Percentiles rank a stretch among this genome's conserved stretches.
These are phyloP conservation scores for Bombus terrestris DNA, from an alignment of 1,140 invertebrate species.

Conservation along the genomic window DNA sequence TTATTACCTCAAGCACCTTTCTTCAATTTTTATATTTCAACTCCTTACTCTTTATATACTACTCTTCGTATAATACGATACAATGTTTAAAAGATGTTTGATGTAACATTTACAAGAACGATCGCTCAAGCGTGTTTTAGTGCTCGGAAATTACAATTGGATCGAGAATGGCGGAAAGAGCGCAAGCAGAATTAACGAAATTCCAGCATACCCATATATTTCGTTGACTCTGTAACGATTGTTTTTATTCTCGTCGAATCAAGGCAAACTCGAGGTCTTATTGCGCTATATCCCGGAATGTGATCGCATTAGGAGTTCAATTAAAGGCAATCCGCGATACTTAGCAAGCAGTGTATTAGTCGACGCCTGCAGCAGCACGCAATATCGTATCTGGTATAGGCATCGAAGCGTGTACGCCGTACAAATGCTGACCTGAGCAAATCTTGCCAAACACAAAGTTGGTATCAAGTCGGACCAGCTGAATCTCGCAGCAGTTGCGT, in stretches of 20 bases:
- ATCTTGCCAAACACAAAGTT: constrained; percentile 57
- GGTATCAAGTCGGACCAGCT: constrained; percentile 21
- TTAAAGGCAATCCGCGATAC: constrained; percentile 56
- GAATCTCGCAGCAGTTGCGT: constrained; percentile 49
- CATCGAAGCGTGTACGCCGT: constrained; percentile 52
- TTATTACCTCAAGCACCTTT: too few species aligned
- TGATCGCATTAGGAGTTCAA: constrained; percentile 47
- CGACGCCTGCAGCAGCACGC: constrained; percentile 41
- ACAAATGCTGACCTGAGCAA: constrained; percentile 59
- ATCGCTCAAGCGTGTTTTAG: too few species aligned
- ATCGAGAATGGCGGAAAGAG: too few species aligned
- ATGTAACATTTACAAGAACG: too few species aligned
- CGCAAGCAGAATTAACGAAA: too few species aligned
- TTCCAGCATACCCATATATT: too few species aligned
- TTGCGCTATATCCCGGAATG: neutral
- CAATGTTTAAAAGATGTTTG: too few species aligned
- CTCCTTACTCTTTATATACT: too few species aligned
- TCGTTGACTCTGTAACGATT: neutral
- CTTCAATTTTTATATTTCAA: too few species aligned
- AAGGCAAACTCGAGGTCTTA: neutral
- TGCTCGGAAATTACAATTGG: too few species aligned
- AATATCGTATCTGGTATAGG: constrained; percentile 63
- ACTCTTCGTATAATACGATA: too few species aligned
- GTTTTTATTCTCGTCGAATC: neutral
- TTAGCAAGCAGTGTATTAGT: constrained; percentile 46